Evolutionary conservation across 1,140 invertebrate species (phyloP).

Genomic region (Rhopalosiphum maidis): DNA sequence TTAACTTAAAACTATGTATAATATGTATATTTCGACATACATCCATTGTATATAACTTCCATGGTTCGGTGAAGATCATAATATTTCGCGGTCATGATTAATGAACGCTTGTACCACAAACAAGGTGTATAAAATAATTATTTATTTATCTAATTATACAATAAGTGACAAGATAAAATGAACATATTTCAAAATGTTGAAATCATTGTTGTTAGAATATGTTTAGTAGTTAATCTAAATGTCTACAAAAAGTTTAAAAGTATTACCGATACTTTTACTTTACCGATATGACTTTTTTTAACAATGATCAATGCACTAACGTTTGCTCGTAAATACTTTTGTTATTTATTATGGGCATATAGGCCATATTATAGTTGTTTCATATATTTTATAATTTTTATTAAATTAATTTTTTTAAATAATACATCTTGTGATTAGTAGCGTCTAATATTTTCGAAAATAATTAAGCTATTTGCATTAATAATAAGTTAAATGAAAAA

Average conservation of each 20-base stretch:
- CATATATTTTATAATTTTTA: not conserved
- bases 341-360: not conserved
- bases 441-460: not conserved
- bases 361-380: not conserved
- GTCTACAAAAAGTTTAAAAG: not conserved
- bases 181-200: not conserved
- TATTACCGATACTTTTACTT: not conserved
- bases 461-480: not conserved
- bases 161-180: constrained; percentile 20
- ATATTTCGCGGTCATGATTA: constrained; percentile 34
- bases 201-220: not conserved
- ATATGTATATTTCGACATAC: not conserved
- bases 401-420: not conserved
- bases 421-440: not conserved
- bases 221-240: not conserved
- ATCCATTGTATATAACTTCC: constrained; percentile 35
- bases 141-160: not conserved
- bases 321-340: not conserved
- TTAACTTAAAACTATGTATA: constrained; percentile 5
- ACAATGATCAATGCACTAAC: not conserved
- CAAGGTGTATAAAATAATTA: constrained; percentile 9
- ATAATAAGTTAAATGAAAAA: not conserved
- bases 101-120: not conserved
- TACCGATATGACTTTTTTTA: not conserved
- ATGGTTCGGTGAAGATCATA: constrained; percentile 25